Base-by-base conservation (phyloP, 2,113 vertebrate genomes). In the Nibea coibor region DNA sequence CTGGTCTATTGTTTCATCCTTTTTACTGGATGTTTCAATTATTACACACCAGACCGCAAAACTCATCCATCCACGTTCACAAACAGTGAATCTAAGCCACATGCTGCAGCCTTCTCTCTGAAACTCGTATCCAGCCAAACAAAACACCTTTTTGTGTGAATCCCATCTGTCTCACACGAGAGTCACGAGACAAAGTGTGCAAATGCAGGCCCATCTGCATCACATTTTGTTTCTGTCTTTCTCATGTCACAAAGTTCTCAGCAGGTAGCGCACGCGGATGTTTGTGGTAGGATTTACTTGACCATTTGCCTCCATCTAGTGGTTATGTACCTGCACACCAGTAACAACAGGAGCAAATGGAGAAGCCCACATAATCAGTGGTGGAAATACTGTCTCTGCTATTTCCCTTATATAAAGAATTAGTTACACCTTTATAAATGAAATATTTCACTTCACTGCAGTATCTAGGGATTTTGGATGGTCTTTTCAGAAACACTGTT, bases 251-350 rank as follows among this genome's bases (percentile, higher is more conserved):
- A 12, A 14, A 19, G 17, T 1, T 19, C 58, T 45, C 45, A 69
- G 59, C 24, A 78, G 75, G 70, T 24, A 53, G 22, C 7, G 1
- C 0, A 4, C 5, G 4, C 14, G 17, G 43, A 35, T 3, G 2
- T n/a, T 35, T 16, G 58, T 26, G 31, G 19, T 16, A 12, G 39
- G 9, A 1, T 17, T 71, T 31, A 11, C 14, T 6, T 51, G 50
- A 47, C 19, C 1, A 9, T 77, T 64, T 90, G 82, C 86, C 66
- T 67, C 87, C 87, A 79, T 80, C 91, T 93, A 86, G 83, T 88
- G 88, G 88, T n/a, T 16, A 15, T n/a, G 2, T 5, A 17, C 11
- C 57, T 47, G 17, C 22, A 81, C 26, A 39, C 35, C 8, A 39
- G 35, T 39, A 39, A 39, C 7, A 1, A 39, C 35, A 39, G 35